Evolutionary conservation across 2,113 vertebrate genomes (phyloP).

Genomic region (Sylvietta virens): DNA sequence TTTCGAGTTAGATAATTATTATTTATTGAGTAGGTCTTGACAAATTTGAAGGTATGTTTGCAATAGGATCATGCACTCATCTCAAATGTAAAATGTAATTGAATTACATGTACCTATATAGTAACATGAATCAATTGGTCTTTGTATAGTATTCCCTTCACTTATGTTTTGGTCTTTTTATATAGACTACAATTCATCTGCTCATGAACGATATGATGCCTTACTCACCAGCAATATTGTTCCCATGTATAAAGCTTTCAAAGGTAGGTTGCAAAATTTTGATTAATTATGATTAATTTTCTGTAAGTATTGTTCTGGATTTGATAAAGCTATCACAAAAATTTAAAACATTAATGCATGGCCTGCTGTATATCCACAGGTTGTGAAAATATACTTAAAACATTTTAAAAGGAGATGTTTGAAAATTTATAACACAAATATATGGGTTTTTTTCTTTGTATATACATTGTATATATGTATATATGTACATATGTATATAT

Average conservation of each 20-base stretch:
- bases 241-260: conserved; percentile 85
- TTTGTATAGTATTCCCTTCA: background rate
- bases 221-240: conserved; percentile 87
- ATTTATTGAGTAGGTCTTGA: background rate
- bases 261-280: conserved; percentile 74
- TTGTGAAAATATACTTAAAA: background rate
- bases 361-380: background rate
- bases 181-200: conserved; percentile 73
- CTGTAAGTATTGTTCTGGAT: background rate
- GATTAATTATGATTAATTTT: background rate
- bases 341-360: background rate
- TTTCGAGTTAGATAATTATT: background rate
- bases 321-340: background rate
- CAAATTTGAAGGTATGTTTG: background rate
- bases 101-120: background rate
- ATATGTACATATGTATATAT: too few species aligned
- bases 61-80: background rate
- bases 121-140: background rate
- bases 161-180: background rate
- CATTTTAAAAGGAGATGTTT: background rate
- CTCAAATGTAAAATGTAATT: background rate
- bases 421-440: background rate
- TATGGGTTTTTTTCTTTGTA: background rate
- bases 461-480: too few species aligned
- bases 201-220: conserved; percentile 77